Evolutionary conservation across 2,888 invertebrate genomes (phyloP), one percentile per base, ranked within the genome.

Genomic region (Corbicula japonica): DNA sequence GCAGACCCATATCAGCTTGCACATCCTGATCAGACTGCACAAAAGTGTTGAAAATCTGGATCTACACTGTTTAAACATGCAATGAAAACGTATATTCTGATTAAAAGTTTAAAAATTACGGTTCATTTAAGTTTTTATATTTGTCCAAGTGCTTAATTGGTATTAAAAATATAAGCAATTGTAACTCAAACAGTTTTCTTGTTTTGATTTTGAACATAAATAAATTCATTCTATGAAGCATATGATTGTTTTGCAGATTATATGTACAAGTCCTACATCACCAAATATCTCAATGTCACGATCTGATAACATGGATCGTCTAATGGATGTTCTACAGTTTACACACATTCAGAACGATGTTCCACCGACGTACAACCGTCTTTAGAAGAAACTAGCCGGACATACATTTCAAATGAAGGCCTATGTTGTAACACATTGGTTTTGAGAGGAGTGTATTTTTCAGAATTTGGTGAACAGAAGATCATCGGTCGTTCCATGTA

Each of bases 231-330:
- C 15, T 8, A 12, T 41, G 41, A 12, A 8, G 8, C 41, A 8
- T 12, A 41, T 41, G 44, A 50, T 61, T 26, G 12, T 32, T 28
- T 78, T 79, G n/a, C 69, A 86, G 86, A 79, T 86, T 21, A 52
- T 76, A 0, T 84, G 84, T 46, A 70, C 75, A 5, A 76, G 79
- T 28, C 84, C 79, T 10, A n/a, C 78, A 23, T 83, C 87, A 23
- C 75, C 85, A 1, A 68, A 73, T 4, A 76, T 87, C 21, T 81
- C 85, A 41, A 77, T 85, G 6, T 87, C 87, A 10, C 52, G 68
- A 28, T 84, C 87, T 10, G 84, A 87, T 48, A 79, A 83, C 34
- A 35, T 68, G 44, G 63, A 63, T 34, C 46, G 34, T n/a, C 32
- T 50, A 12, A n/a, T 63, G 30, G 63, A 63, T 34, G 32, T 63